A percentile compares a stretch with the other conserved stretches of the same genome.
These are phyloP conservation scores for Ditylenchus weischeri DNA, from an alignment of 2,888 invertebrate genomes.

Conservation along the genomic window DNA sequence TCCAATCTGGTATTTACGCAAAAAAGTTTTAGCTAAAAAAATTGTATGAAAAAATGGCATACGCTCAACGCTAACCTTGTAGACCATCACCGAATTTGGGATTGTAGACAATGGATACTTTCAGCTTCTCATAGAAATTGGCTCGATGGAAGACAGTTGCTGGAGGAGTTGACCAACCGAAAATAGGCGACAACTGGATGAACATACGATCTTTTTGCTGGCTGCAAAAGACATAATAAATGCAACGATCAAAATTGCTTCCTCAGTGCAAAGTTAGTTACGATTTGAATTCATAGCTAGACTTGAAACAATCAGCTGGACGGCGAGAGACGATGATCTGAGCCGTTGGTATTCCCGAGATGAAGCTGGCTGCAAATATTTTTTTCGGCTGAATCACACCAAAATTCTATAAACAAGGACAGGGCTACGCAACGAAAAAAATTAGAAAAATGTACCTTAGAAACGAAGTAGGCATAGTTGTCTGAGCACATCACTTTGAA, in stretches of 20 bases:
- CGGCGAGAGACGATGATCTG: constrained; percentile 33
- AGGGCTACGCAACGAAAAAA: background rate
- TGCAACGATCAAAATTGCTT: no score
- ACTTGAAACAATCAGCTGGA: constrained; percentile 22
- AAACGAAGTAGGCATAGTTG: constrained; percentile 39
- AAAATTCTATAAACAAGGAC: no score
- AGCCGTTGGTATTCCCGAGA: background rate
- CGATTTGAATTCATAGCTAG: constrained; percentile 5
- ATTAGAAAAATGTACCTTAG: constrained; percentile 22
- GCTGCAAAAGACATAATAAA: constrained; percentile 14
- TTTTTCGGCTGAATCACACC: no score
- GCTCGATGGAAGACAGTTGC: constrained; percentile 37
- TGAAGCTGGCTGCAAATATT: no score
- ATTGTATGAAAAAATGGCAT: no score
- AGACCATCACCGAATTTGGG: no score
- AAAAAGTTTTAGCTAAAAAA: no score
- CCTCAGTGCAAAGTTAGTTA: background rate
- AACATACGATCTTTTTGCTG: constrained; percentile 37
- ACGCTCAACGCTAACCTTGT: no score
- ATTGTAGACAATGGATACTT: no score
- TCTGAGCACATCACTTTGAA: constrained; percentile 40
- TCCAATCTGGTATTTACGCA: no score
- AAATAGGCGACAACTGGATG: constrained; percentile 32
- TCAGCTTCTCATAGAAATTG: constrained; percentile 16
- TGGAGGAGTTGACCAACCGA: constrained; percentile 34